Evolutionary conservation across 1,140 invertebrate species (phyloP).

Genomic region (Scaptomyza montana): DNA sequence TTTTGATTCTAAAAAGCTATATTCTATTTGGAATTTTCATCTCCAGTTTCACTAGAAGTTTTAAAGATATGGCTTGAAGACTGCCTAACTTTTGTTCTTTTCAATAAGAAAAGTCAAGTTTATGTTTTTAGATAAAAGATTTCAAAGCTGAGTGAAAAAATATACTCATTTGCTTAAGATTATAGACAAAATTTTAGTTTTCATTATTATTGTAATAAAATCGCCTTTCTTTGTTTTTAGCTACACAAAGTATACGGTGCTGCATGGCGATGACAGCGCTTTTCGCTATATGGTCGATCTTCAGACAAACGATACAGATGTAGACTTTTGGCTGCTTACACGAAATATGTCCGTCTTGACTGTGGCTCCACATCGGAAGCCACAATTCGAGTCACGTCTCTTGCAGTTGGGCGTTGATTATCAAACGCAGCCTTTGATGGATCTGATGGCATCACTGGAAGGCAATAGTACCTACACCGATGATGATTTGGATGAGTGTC

Average conservation of each 20-base stretch:
- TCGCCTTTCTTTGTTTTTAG: slow-evolving; percentile 22
- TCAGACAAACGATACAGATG: slow-evolving; percentile 58
- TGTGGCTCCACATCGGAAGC: slow-evolving; percentile 52
- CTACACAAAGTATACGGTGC: slow-evolving; percentile 72
- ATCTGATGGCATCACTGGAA: slow-evolving; percentile 62
- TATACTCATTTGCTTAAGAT: no score
- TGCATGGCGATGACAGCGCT: slow-evolving; percentile 57
- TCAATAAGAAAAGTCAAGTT: no score
- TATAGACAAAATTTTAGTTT: no score
- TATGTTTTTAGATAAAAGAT: no score
- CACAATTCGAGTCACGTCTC: slow-evolving; percentile 59
- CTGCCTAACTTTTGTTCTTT: no score
- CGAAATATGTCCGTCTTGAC: slow-evolving; percentile 69
- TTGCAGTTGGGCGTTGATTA: slow-evolving; percentile 54
- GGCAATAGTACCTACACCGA: slow-evolving; percentile 61
- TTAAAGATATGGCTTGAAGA: no score
- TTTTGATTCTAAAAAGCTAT: no score
- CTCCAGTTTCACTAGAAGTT: no score
- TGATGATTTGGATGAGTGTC: slow-evolving; percentile 55
- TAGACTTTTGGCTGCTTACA: slow-evolving; percentile 73
- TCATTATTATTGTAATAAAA: no score
- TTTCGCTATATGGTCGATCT: slow-evolving; percentile 72
- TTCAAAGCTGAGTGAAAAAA: no score
- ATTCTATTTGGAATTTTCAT: background rate
- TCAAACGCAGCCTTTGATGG: slow-evolving; percentile 66